Base-by-base conservation (phyloP, 2,797 vertebrate species). In the Poecilia picta region DNA sequence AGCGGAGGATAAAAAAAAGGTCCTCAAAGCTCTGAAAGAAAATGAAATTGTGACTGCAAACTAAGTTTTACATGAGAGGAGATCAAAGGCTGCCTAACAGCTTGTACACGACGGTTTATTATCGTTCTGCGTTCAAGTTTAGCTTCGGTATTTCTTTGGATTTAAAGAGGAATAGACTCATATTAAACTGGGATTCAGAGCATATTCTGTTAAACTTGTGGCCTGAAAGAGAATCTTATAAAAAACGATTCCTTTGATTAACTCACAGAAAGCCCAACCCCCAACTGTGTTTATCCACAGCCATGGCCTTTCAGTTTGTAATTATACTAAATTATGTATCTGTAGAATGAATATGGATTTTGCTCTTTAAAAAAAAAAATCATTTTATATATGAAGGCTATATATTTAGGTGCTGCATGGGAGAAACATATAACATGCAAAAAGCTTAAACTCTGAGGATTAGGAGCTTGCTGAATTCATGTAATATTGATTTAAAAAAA, bases 321-420 rank as follows among this genome's bases (percentile, higher is more conserved):
- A 62, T 53, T 49, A 36, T 47, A 47, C 28, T 80, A 73, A 85
- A 87, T 84, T 78, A 83, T 88, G 76, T 73, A 83, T 79, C 39
- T 28, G 45, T 62, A 64, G 18, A 31, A 77, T 80, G 51, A 84
- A 83, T 79, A 70, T 77, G 73, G 10, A n/a, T 75, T 73, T 36
- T 20, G 1, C 59, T 74, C 70, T 81, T 80, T 31, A 10, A 11
- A 55, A n/a, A 57, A 57, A 28, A 55, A 25, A 47, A 75, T 47
- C 28, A 4, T 46, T 74, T 57, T 55, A 55, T n/a, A n/a, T 55
- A n/a, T 55, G 10, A 64, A 62, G n/a, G n/a, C n/a, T 49, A n/a
- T 72, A 72, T 59, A 73, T 76, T 76, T 25, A 31, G 31, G 33
- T 36, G 64, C 49, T 33, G 20, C 28, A 70, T 31, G 8, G 70